Evolutionary conservation across 2,113 vertebrate genomes (phyloP), one percentile per base, ranked within the genome.

Genomic region (Peucedramus taeniatus): DNA sequence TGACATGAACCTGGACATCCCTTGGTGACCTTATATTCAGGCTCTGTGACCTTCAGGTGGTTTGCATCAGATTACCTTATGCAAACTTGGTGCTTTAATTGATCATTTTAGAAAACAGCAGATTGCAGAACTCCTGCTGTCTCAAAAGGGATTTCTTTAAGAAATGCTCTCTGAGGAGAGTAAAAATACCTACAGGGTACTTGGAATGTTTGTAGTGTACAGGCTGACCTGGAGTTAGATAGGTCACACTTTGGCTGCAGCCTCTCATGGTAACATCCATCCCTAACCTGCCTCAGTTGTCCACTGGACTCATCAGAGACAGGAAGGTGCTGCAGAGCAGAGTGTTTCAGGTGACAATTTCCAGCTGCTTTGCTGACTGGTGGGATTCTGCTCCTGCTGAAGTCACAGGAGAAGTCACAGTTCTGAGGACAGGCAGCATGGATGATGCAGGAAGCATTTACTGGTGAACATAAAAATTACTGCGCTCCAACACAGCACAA

Each of bases 31-130:
- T 96, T 96, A 83, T 51, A 92, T 96, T 86, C 94, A 50, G 77
- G 74, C 76, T 95, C 83, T 64, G 94, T 96, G 94, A 96, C 94
- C 94, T 97, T 94, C 96, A 96, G 83, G 83, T 87, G 78, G 61
- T 96, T 96, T 76, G 92, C 80, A 94, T 87, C 75, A 79, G 91
- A 89, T 94, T 71, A 93, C 86, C 79, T 95, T 91, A 95, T 88
- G 90, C 94, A 96, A 95, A 97, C 71, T 44, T 39, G n/a, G 68
- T 68, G 83, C 83, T 97, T 84, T 82, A 95, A 96, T 31, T 64
- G 85, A 91, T 76, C 80, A 69, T 78, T 91, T 87, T 37, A 79
- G 83, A 90, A 92, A 13, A 53, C 11, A 64, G 69, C 65, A 69
- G 80, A 49, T 39, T 64, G 92, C 56, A 90, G 78, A 90, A 90